A percentile compares a stretch with the other conserved stretches of the same genome.
Evolutionary conservation across 2,113 vertebrate genomes (phyloP).

Genomic region (Corythaeola cristata): DNA sequence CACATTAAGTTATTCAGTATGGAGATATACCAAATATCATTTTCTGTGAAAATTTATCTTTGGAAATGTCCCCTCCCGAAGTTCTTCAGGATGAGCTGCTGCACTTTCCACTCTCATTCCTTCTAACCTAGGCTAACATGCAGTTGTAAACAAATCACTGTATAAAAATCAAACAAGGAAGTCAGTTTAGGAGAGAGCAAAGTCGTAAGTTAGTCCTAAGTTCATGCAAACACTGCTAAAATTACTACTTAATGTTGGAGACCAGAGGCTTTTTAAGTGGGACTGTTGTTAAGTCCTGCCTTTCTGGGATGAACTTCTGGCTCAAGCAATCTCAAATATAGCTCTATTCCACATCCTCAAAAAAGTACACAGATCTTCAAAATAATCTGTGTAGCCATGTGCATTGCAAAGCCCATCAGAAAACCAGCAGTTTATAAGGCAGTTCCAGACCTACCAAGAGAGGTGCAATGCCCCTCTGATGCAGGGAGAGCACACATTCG

Average conservation of each 20-base stretch:
- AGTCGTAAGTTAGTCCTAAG: background rate
- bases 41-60: background rate
- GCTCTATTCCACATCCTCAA: background rate
- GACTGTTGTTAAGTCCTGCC: background rate
- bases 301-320: background rate
- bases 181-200: background rate
- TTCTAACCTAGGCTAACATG: background rate
- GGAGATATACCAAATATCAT: background rate
- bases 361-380: background rate
- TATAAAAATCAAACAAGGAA: background rate
- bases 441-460: background rate
- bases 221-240: background rate
- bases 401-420: background rate
- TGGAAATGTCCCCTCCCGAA: background rate
- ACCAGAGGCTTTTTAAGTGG: background rate
- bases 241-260: background rate
- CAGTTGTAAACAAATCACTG: background rate
- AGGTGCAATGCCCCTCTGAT: background rate
- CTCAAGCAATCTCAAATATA: background rate
- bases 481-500: rapidly evolving
- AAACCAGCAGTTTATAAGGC: background rate
- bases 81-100: background rate
- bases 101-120: background rate
- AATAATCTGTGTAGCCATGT: background rate
- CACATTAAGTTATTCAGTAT: background rate